These are phyloP conservation scores for Spodoptera frugiperda DNA, from an alignment of 1,140 invertebrate species.

Conservation along the genomic window DNA sequence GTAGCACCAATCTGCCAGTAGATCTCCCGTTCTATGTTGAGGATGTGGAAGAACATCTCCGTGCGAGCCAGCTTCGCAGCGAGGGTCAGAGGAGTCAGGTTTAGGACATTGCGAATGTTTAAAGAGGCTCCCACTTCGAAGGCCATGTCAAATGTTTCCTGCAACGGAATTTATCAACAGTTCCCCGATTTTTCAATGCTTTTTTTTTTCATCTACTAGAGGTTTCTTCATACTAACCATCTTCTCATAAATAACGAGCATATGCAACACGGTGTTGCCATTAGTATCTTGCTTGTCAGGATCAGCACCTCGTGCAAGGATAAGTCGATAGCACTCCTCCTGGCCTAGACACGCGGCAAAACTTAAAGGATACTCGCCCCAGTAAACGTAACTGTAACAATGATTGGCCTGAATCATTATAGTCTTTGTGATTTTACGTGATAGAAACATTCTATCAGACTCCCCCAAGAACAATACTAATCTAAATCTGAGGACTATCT, in stretches of 20 bases:
- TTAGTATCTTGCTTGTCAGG: slow-evolving; percentile 98
- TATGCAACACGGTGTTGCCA: slow-evolving; percentile 98
- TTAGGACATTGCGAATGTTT: slow-evolving; percentile 93
- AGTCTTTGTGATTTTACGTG: no score
- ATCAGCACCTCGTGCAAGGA: slow-evolving; percentile 97
- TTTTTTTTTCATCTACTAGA: background rate
- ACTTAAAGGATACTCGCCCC: slow-evolving; percentile 98
- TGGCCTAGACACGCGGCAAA: slow-evolving; percentile 99
- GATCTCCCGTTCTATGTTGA: slow-evolving; percentile 97
- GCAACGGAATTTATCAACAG: slow-evolving; percentile 25
- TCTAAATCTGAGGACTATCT: no score
- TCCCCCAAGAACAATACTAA: no score
- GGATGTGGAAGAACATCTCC: slow-evolving; percentile 98
- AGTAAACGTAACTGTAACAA: slow-evolving; percentile 95
- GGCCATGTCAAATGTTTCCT: slow-evolving; percentile 97
- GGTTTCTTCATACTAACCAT: slow-evolving; percentile 86
- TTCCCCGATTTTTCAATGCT: no score
- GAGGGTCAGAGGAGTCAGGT: slow-evolving; percentile 96
- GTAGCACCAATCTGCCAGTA: slow-evolving; percentile 99
- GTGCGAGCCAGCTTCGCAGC: slow-evolving; percentile 97
- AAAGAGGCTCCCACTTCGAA: slow-evolving; percentile 96
- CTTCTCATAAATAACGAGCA: slow-evolving; percentile 98
- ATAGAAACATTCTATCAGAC: no score
- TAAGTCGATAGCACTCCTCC: slow-evolving; percentile 98
- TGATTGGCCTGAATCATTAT: background rate